Base-by-base conservation (phyloP, 2,888 invertebrate genomes). In the Hololepta plana region DNA sequence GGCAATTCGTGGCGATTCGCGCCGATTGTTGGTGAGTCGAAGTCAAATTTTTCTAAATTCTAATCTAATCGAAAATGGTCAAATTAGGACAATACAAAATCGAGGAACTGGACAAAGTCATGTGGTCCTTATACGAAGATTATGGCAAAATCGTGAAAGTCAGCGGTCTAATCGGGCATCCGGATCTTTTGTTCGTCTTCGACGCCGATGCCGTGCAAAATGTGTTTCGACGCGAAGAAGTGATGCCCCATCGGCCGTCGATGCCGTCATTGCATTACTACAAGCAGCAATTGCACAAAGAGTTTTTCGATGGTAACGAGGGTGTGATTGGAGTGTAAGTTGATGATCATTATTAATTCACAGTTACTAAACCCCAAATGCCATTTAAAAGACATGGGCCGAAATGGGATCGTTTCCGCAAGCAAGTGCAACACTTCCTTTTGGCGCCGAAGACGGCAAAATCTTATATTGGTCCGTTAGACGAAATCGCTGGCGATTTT, bases 1-100 rank as follows among this genome's bases (percentile, higher is more conserved):
- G 81, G 81, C 28, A 81, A 81, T 49, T 70, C 77, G 3, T 81
- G 81, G 81, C 61, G 80, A 36, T 80, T 81, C 50, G 72, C 79
- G 25, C 67, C 72, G 4, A 41, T 65, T 30, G 64, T 72, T 41
- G 72, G 72, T 71, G 51, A 54, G 47, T 41, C 17, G 17, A 17
- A 17, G n/a, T 17, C 17, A 7, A 7, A 17, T 17, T 7, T 17
- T 17, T 17, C 17, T 6, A 22, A 22, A 8, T 22, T 9, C 9
- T 22, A 8, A 22, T 22, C 22, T 6, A 21, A 17, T 7, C 7
- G 17, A 12, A 17, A 23, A 29, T 29, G 20, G 22, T 23, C 23
- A 25, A 38, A 40, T 15, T 38, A 65, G 67, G 67, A 28, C 61
- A 62, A 30, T 65, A 64, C 36, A 64, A 62, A 50, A 64, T 65